These are phyloP conservation scores for Erpornis zantholeuca DNA, from an alignment of 2,113 vertebrate species.

Conservation along the genomic window DNA sequence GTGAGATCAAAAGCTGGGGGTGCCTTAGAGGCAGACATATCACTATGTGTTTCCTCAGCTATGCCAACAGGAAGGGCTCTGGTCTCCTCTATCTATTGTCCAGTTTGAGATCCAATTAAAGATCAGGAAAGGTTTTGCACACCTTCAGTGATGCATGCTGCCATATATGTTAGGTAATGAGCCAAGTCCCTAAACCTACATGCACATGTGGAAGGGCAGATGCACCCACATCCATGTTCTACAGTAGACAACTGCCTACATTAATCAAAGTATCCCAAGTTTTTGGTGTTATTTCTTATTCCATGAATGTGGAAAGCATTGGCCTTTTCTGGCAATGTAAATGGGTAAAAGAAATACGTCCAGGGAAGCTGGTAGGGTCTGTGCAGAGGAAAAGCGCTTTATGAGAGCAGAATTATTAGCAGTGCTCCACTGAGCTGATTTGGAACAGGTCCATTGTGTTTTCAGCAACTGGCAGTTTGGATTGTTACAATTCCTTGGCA, in stretches of 20 bases:
- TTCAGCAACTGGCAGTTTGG: constrained; percentile 43
- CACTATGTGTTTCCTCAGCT: neutral
- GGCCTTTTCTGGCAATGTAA: neutral
- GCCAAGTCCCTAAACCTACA: rapidly evolving
- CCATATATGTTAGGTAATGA: neutral
- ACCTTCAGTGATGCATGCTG: neutral
- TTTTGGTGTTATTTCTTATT: neutral
- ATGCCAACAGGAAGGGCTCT: neutral
- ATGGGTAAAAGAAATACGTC: neutral
- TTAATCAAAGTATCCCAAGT: neutral
- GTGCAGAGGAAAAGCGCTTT: neutral
- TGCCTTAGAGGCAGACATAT: neutral
- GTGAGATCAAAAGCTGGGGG: neutral
- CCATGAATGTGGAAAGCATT: neutral
- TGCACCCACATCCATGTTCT: neutral
- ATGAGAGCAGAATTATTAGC: neutral
- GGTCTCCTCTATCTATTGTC: neutral
- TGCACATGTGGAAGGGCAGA: neutral
- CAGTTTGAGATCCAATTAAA: neutral
- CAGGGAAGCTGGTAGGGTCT: neutral
- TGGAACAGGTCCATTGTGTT: constrained; percentile 43
- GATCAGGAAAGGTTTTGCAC: neutral
- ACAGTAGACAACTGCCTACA: neutral
- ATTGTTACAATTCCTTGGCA: constrained; percentile 47
- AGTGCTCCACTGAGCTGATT: neutral